Evolutionary conservation across 2,888 invertebrate genomes (phyloP), one percentile per base, ranked within the genome.

Genomic region (Ophion obscuratus): DNA sequence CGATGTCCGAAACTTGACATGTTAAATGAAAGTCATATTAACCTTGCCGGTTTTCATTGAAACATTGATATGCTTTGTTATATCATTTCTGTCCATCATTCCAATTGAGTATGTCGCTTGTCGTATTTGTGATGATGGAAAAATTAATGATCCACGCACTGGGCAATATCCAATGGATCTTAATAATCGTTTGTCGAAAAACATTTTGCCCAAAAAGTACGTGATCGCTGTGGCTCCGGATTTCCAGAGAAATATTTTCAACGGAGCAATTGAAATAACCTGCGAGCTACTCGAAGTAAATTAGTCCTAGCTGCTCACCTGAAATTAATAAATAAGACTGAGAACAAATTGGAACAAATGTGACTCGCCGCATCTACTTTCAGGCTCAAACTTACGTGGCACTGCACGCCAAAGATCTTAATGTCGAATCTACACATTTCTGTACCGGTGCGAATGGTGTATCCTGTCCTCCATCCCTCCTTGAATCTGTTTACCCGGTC

Each of bases 321-420:
- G 24, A 47, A 66, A 47, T 20, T 40, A 36, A 36, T 4, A 24
- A 14, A 31, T 17, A 44, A 44, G 14, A 47, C 44, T n/a, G 66
- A 66, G 53, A 44, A 14, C 31, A 66, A 11, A 64, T 62, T 36
- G 20, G 24, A n/a, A 31, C 71, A 71, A 74, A 64, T 40, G 3
- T 24, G n/a, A 31, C 24, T 73, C 10, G 24, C 24, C 7, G 44
- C 44, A n/a, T 70, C 40, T 53, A 57, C 24, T 47, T 85, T 64
- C 62, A 87, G 87, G 11, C 71, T 24, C 79, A 80, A 70, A 59
- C 79, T 77, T 82, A 83, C 14, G 75, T 87, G 40, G 84, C 79
- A n/a, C 67, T 94, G 61, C 91, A 94, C 85, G 90, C 91, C 71
- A 91, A 92, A 84, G 90, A 92, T 87, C 89, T 93, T 20, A 88